Base-by-base conservation (phyloP, 23 tunicate species). In the Trididemnum clinides region DNA sequence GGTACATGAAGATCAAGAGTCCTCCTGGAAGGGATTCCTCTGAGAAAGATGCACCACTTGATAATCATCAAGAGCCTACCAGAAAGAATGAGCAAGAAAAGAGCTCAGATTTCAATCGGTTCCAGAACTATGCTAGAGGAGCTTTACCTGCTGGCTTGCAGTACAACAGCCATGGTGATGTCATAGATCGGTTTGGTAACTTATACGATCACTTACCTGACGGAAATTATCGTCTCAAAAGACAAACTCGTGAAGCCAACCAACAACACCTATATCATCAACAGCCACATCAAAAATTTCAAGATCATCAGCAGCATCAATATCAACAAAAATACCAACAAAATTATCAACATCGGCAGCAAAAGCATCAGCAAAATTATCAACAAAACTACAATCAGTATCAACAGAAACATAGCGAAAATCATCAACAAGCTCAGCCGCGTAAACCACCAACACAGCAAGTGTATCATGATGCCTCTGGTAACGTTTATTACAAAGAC, bases 1-100 rank as follows among this genome's bases (percentile, higher is more conserved):
- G 97, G 97, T 92, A 92, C 65, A 86, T 87, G 97, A 50, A 90
- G n/a, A 91, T 92, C 1, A 37, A 83, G 39, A 81, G 88, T 28
- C 97, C 97, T 18, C 37, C 37, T 4, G 66, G 25, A 59, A 28
- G 25, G 21, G 3, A n/a, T 4, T 10, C 66, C 20, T 59, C 66
- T 3, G 3, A n/a, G n/a, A n/a, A n/a, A n/a, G n/a, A n/a, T n/a
- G n/a, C n/a, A n/a, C n/a, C n/a, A n/a, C n/a, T n/a, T n/a, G n/a
- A n/a, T n/a, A n/a, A n/a, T n/a, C n/a, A n/a, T n/a, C n/a, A n/a
- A n/a, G n/a, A n/a, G n/a, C n/a, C n/a, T n/a, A n/a, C n/a, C n/a
- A n/a, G n/a, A n/a, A n/a, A n/a, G n/a, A n/a, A n/a, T n/a, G n/a
- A n/a, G n/a, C n/a, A n/a, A n/a, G n/a, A n/a, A n/a, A n/a, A n/a